phyloP scores from a whole-genome alignment of 2,888 invertebrate genomes.

The Nowickia ferox region DNA sequence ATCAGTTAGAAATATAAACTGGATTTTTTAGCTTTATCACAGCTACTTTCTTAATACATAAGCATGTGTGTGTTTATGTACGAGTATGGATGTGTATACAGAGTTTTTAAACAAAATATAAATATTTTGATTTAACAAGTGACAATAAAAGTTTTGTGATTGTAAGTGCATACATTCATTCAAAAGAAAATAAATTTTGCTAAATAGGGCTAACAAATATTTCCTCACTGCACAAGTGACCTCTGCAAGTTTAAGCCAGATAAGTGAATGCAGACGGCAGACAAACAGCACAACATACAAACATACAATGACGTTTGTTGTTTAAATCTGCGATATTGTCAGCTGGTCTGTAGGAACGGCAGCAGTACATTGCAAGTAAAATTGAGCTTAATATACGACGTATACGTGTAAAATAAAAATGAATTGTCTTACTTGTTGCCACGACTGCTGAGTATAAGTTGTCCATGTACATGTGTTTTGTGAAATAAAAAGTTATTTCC shows the following conservation, averaged over 20 bases:
- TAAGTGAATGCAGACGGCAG: background rate
- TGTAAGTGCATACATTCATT: background rate
- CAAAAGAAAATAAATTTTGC: background rate
- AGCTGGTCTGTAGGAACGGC: background rate
- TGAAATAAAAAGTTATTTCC: background rate
- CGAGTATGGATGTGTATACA: no score
- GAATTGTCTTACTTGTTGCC: conserved; percentile 32
- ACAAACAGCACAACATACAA: background rate
- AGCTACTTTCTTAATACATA: no score
- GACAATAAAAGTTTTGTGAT: no score
- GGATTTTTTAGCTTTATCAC: no score
- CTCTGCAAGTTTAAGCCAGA: conserved; percentile 36
- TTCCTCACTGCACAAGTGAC: conserved; percentile 24
- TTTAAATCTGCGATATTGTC: conserved; percentile 9
- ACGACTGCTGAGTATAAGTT: background rate
- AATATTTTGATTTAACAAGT: no score
- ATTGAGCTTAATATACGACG: background rate
- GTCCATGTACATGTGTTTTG: conserved; percentile 1
- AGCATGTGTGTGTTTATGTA: no score
- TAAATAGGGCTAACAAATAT: background rate
- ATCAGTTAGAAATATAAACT: no score
- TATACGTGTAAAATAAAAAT: background rate
- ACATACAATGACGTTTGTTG: background rate
- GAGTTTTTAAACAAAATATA: no score
- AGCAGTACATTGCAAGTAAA: background rate